Percentiles rank a stretch among this genome's conserved stretches.
Evolutionary conservation across 2,888 invertebrate species (phyloP).

Genomic region (Dione juno): DNA sequence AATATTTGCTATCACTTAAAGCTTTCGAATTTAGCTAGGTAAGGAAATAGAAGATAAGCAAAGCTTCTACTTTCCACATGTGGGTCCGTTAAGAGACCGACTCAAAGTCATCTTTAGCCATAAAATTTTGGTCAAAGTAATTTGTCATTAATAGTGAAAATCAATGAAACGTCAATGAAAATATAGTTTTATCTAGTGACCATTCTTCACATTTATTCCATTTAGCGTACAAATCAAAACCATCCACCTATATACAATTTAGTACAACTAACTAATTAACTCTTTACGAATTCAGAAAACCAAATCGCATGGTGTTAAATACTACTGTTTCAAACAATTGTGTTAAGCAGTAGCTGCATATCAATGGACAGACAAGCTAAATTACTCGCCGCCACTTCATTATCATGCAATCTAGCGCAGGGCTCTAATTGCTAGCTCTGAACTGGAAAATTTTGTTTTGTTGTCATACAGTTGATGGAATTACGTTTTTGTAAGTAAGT

Average conservation of each 20-base stretch:
- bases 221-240: background rate
- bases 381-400: slow-evolving; percentile 33
- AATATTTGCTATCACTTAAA: too few species aligned
- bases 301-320: slow-evolving; percentile 25
- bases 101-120: too few species aligned
- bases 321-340: slow-evolving; percentile 27
- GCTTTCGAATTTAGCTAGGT: too few species aligned
- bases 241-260: background rate
- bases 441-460: slow-evolving; percentile 26
- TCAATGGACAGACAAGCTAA: slow-evolving; percentile 33
- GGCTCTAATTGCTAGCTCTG: slow-evolving; percentile 31
- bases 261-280: slow-evolving; percentile 8
- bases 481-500: background rate
- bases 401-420: slow-evolving; percentile 35
- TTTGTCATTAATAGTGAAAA: too few species aligned
- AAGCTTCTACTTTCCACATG: too few species aligned
- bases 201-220: background rate
- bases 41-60: too few species aligned
- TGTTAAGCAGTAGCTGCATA: slow-evolving; percentile 32
- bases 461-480: slow-evolving; percentile 12
- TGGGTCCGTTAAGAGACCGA: too few species aligned
- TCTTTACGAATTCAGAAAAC: slow-evolving; percentile 10
- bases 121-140: too few species aligned
- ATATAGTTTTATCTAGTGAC: background rate
- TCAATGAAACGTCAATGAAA: too few species aligned